phyloP scores from a whole-genome alignment of 1,140 invertebrate genomes.

The Microplitis demolitor region DNA sequence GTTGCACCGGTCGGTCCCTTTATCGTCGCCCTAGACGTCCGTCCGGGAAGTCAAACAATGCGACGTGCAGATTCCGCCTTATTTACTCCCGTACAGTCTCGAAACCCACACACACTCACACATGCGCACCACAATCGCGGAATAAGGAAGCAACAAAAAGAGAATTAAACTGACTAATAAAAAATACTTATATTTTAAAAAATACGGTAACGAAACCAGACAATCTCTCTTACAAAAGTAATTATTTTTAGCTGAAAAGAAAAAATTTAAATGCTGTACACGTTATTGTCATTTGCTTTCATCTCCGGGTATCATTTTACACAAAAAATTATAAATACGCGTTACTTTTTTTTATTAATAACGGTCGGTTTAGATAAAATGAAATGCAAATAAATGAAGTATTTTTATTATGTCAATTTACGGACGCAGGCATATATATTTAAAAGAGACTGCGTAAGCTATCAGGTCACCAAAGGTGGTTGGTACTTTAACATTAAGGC shows the following conservation, averaged over 20 bases:
- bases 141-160: not conserved
- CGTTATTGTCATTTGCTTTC: slow-evolving; percentile 49
- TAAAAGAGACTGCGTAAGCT: not conserved
- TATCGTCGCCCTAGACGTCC: slow-evolving; percentile 49
- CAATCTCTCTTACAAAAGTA: no score
- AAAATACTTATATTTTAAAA: not conserved
- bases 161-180: slow-evolving; percentile 7
- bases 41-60: slow-evolving; percentile 50
- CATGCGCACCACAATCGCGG: not conserved
- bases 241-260: slow-evolving; percentile 17
- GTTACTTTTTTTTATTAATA: no score
- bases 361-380: no score
- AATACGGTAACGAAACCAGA: no score
- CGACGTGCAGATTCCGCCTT: slow-evolving; percentile 52
- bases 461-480: no score
- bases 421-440: not conserved
- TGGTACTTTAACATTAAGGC: no score
- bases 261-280: slow-evolving; percentile 48
- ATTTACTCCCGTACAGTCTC: slow-evolving; percentile 42
- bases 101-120: not conserved
- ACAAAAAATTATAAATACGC: not conserved
- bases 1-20: slow-evolving; percentile 45
- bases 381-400: no score
- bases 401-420: no score
- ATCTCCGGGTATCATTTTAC: slow-evolving; percentile 46